phyloP scores from a whole-genome alignment of 2,888 invertebrate species.

The Mimas tiliae region DNA sequence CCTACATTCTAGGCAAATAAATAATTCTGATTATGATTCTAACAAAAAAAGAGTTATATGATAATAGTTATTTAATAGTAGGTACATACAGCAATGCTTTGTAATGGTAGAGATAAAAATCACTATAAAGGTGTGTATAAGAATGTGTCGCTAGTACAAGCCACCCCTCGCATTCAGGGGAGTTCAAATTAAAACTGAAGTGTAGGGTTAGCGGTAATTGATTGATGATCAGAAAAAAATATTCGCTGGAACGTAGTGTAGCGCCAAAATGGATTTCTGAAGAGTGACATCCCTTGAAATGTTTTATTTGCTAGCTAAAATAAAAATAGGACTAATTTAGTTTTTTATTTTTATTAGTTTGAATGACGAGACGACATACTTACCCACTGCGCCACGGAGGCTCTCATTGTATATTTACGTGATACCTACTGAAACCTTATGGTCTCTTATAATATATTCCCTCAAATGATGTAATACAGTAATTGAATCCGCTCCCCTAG shows the following conservation, averaged over 20 bases:
- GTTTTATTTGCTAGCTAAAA: background rate
- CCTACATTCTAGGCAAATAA: too few species aligned
- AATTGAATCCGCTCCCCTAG: background rate
- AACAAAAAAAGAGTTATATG: too few species aligned
- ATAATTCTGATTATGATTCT: too few species aligned
- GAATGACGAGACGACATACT: too few species aligned
- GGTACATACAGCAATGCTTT: background rate
- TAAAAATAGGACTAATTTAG: too few species aligned
- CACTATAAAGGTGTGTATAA: background rate
- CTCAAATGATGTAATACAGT: background rate
- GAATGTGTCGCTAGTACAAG: background rate
- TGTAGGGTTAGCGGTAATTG: constrained; percentile 17
- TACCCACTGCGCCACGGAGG: too few species aligned
- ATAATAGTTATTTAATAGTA: too few species aligned
- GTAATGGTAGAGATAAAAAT: background rate
- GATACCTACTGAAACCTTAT: too few species aligned
- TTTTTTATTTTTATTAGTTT: too few species aligned
- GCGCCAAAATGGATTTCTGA: background rate
- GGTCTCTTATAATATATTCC: too few species aligned
- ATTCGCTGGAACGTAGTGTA: background rate
- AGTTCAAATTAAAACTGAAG: constrained; percentile 23
- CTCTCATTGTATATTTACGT: too few species aligned
- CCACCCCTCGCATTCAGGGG: constrained; percentile 10
- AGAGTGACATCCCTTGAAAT: too few species aligned
- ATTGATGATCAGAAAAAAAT: constrained; percentile 16